Conservation (phyloP, 2,113 vertebrate genomes). For the Brachyhypopomus occidentalis region DNA sequence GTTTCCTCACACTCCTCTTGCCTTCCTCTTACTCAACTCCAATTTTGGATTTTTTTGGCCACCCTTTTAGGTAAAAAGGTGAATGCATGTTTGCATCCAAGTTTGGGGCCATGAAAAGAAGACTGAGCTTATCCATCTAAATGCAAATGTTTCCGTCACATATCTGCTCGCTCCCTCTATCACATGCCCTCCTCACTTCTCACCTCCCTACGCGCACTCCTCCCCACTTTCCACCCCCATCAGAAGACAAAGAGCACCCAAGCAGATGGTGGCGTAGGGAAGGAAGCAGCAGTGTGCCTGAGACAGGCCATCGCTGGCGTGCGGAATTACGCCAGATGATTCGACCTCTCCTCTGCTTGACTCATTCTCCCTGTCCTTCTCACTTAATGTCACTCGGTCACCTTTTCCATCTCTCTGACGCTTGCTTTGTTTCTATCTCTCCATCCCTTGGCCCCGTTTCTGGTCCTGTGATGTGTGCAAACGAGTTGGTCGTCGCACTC, state of each 20-base stretch:
- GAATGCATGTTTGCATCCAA: conserved; percentile 57
- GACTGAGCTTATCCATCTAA: conserved; percentile 78
- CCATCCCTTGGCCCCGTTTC: not conserved
- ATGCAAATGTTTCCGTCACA: conserved; percentile 78
- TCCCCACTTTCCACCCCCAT: conserved; percentile 25
- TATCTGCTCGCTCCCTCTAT: conserved; percentile 43
- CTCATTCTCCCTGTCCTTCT: conserved; percentile 21
- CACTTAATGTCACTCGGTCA: conserved; percentile 4
- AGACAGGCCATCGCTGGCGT: not conserved
- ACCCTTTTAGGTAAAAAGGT: conserved; percentile 49
- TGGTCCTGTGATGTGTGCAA: not conserved
- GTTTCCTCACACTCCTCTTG: conserved; percentile 18
- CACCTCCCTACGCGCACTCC: not conserved
- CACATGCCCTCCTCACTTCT: conserved; percentile 24
- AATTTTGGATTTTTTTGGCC: conserved; percentile 21
- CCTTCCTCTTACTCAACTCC: not conserved
- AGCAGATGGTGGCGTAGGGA: conserved; percentile 27
- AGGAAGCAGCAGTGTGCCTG: conserved; percentile 36
- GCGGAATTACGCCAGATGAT: conserved; percentile 28
- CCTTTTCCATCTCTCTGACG: not conserved
- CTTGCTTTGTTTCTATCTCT: not conserved
- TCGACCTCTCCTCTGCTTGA: not conserved
- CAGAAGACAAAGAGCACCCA: conserved; percentile 32
- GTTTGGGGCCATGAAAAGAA: conserved; percentile 61
- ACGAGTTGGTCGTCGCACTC: not conserved